Evolutionary conservation across 2,888 invertebrate species (phyloP).

Genomic region (Amiota mariae): DNA sequence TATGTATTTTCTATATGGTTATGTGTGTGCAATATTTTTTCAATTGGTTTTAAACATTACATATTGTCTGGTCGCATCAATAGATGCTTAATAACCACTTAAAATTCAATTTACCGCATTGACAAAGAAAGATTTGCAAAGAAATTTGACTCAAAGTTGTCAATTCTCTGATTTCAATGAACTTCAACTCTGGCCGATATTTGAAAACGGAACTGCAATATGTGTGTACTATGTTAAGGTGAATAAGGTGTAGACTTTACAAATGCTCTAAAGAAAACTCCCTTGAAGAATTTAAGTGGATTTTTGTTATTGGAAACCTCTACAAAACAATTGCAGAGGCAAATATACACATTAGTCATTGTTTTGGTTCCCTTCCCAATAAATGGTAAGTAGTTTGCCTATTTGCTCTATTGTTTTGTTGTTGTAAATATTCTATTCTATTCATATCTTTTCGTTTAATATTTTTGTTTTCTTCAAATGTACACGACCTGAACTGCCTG

Average conservation of each 20-base stretch:
- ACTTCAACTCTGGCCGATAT: not conserved
- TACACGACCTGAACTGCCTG: no score
- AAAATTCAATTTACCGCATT: conserved; percentile 1
- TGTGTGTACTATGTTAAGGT: not conserved
- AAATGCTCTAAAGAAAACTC: not conserved
- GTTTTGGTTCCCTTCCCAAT: conserved; percentile 21
- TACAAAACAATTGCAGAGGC: not conserved
- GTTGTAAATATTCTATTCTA: not conserved
- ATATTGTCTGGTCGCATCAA: no score
- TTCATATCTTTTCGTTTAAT: no score
- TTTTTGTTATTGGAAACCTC: conserved; percentile 2
- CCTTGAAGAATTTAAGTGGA: not conserved
- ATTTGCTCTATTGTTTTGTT: conserved; percentile 5
- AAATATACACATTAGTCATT: not conserved
- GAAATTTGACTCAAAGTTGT: not conserved
- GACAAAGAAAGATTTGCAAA: not conserved
- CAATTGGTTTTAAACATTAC: no score
- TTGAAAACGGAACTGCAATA: not conserved
- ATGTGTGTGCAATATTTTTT: no score
- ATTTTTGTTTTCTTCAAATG: no score
- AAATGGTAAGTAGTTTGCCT: conserved; percentile 20
- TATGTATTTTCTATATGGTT: no score
- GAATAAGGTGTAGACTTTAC: conserved; percentile 3
- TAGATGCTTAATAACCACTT: no score
- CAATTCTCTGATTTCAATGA: conserved; percentile 4